phyloP scores from a whole-genome alignment of 2,113 vertebrate species.

The rabbit (Oryctolagus cuniculus) region mOryCun1.1 NC_091439.1:7653501-7654000 shows the following conservation, averaged over 20 bases:
- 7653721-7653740: background rate
- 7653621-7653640: background rate
- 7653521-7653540: background rate
- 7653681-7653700: background rate
- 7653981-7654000: background rate
- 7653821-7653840: background rate
- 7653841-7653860: background rate
- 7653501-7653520: background rate
- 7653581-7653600: background rate
- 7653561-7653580: background rate
- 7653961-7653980: background rate
- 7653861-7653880: background rate
- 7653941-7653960: background rate
- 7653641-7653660: background rate
- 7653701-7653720: background rate
- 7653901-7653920: background rate
- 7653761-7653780: too few species aligned
- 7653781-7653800: background rate
- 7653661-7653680: background rate
- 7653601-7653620: background rate
- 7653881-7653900: background rate
- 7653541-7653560: background rate
- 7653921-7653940: background rate
- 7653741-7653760: background rate
- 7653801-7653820: background rate